Evolutionary conservation across 2,888 invertebrate genomes (phyloP), one percentile per base, ranked within the genome.

Genomic region (Drepana falcataria): DNA sequence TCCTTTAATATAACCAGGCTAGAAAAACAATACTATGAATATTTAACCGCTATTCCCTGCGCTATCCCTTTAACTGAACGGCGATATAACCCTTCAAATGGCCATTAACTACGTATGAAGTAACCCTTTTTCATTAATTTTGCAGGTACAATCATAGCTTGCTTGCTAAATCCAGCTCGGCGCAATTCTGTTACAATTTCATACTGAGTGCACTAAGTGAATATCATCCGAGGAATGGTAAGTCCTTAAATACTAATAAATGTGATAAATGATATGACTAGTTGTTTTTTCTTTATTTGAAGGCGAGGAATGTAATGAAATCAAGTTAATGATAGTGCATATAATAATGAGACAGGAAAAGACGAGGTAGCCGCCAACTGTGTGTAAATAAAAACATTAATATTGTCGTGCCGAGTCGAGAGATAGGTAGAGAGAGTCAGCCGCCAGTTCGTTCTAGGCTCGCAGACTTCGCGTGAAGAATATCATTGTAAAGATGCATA

Each of bases 121-220:
- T 51, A 51, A 51, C 51, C 51, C 33, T 51, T 40, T 51, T 51
- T 34, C 51, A 51, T 51, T 51, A 51, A 51, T 51, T 41, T 51
- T 51, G 51, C 51, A 51, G 51, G 33, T 51, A 51, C 51, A 40
- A 51, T 51, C 40, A 51, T 51, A 34, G 51, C 34, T 34, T 40
- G 41, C 33, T 51, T 40, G 9, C 35, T 9, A 54, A 54, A 47
- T 21, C 52, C 48, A 56, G 49, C 48, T 35, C 49, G 33, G 49
- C n/a, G 48, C 48, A 34, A 49, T 40, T 56, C 21, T 52, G 49
- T 9, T 56, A 52, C 49, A 41, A 49, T n/a, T 49, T 47, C 35
- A 34, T 54, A 21, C 21, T 47, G 33, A 47, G 7, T 48, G 34
- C 33, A 40, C n/a, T 52, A 33, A 5, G 3, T 48, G 34, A 47